phyloP scores from a whole-genome alignment of 2,797 vertebrate genomes.

The Muraenolepis orangiensis region DNA sequence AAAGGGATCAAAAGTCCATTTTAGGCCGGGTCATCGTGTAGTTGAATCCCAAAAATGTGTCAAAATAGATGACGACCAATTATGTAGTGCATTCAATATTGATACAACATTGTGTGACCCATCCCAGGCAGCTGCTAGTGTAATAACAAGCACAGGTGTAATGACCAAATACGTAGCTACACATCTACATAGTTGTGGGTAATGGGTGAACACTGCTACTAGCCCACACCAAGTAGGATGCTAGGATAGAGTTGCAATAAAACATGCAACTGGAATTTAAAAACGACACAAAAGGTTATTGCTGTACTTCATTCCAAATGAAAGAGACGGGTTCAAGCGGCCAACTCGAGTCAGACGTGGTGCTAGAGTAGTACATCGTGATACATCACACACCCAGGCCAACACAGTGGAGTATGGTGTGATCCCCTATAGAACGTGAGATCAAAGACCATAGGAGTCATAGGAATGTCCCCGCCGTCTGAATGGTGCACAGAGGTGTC shows the following conservation, averaged over 20 bases:
- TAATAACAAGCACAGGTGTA: not conserved
- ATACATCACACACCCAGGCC: not conserved
- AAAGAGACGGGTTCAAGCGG: not conserved
- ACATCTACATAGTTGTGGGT: not conserved
- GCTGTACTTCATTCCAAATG: not conserved
- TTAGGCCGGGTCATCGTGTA: not conserved
- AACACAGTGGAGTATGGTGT: not conserved
- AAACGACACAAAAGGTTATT: not conserved
- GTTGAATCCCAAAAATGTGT: not conserved
- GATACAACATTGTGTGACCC: not conserved
- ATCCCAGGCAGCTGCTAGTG: not conserved
- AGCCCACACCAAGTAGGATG: not conserved
- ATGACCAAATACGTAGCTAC: not conserved
- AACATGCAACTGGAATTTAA: not conserved
- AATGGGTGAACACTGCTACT: not conserved
- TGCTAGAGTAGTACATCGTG: not conserved
- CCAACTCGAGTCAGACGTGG: not conserved
- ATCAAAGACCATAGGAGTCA: not conserved
- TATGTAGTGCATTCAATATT: not conserved
- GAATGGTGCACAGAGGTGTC: not conserved
- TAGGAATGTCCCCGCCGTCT: not conserved
- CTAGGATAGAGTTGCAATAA: not conserved
- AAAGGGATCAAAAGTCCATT: constrained; percentile 23
- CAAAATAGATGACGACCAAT: not conserved
- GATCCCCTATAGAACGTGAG: not conserved